These are phyloP conservation scores for Agrilus planipennis DNA, from an alignment of 1,140 invertebrate species.

Conservation along the genomic window DNA sequence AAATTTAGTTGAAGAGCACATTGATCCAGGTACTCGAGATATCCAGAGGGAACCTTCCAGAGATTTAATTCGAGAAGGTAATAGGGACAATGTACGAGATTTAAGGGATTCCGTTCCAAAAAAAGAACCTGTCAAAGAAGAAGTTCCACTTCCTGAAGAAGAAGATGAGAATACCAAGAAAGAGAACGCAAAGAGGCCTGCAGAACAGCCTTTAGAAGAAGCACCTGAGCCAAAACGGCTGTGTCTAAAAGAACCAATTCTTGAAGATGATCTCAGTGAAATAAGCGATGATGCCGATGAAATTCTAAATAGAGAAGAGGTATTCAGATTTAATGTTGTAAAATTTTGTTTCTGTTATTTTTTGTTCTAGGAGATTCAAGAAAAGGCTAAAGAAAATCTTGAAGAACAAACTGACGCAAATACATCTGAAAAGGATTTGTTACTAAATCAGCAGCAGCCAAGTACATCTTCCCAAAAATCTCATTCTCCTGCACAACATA, in stretches of 20 bases:
- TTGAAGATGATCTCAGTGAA: constrained; percentile 67
- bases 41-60: too few relatives aligned
- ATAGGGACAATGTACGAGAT: too few relatives aligned
- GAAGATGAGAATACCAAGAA: constrained; percentile 10
- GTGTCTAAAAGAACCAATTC: constrained; percentile 39
- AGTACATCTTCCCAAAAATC: constrained; percentile 11
- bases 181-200: constrained; percentile 24
- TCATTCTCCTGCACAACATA: constrained; percentile 19
- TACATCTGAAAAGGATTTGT: constrained; percentile 3
- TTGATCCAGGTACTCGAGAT: too few relatives aligned
- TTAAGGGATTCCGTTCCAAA: too few relatives aligned
- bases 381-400: constrained; percentile 8
- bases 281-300: constrained; percentile 80
- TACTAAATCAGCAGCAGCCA: not conserved
- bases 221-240: constrained; percentile 38
- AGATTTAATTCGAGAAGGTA: too few relatives aligned
- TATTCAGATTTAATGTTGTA: constrained; percentile 23
- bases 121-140: too few relatives aligned
- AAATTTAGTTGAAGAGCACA: too few relatives aligned
- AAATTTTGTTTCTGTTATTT: not conserved
- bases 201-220: constrained; percentile 33
- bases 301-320: constrained; percentile 67
- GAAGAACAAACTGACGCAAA: constrained; percentile 5
- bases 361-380: constrained; percentile 1
- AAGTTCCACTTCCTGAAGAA: constrained; percentile 4